Base-by-base conservation (phyloP, 2,797 vertebrate species). In the Chelmon rostratus region DNA sequence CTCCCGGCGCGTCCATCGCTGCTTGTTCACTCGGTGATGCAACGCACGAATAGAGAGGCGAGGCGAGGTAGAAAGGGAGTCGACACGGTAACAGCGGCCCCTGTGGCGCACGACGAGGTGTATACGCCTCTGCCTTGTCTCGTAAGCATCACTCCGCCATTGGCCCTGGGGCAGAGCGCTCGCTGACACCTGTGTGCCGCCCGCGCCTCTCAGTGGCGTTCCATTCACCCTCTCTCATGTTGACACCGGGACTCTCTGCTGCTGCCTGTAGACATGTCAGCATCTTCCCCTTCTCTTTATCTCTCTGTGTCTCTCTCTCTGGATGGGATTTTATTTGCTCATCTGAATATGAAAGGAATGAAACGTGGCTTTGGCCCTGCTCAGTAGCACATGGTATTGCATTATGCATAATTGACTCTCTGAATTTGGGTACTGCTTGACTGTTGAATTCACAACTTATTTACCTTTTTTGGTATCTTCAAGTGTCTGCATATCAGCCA, bases 121-220 rank as follows among this genome's bases (percentile, higher is more conserved):
- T 86, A 78, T 88, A 81, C 85, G 78, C 87, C 81, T 89, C 89
- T 91, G 89, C 89, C 91, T 92, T 78, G 82, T 89, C 91, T 93
- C 49, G 67, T 93, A 87, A 89, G 88, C 88, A 73, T 94, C 92
- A 91, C 78, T 76, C 82, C 56, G 23, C 86, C 74, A 40, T 85
- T 75, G 86, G 93, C 91, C 93, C 79, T 71, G 79, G 83, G 93
- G 92, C 90, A 79, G 78, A 91, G 86, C 63, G 88, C 87, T 78
- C 53, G 44, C 84, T 92, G 92, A 93, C 92, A 94, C 93, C 90
- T 89, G 88, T 88, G 84, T 82, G 89, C 86, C 82, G 81, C 88
- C 89, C 38, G 19, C 73, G 46, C 86, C 82, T 90, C 86, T 88
- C 89, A 79, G 81, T 68, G 82, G 70, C 64, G 25, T 82, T 89